phyloP scores from a whole-genome alignment of 2,888 invertebrate species.

The Agrochola litura region DNA sequence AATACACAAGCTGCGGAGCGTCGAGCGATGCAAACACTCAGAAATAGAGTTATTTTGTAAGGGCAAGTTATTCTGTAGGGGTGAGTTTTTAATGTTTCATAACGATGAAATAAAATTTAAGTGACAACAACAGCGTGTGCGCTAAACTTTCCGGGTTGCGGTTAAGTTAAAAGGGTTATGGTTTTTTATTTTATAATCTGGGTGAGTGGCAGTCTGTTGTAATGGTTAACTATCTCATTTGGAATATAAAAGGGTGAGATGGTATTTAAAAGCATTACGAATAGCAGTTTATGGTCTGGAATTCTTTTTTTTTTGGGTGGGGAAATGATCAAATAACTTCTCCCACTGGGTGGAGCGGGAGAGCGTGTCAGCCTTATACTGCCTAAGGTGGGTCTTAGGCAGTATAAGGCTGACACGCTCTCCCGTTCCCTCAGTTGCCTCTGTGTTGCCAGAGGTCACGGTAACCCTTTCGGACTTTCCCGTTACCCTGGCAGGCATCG shows the following conservation, averaged over 20 bases:
- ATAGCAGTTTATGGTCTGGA: neutral
- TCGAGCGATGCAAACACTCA: constrained; percentile 36
- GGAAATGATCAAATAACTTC: too few species aligned
- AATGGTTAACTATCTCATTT: constrained; percentile 23
- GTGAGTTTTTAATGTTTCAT: constrained; percentile 53
- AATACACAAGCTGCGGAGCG: constrained; percentile 45
- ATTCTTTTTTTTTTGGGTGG: too few species aligned
- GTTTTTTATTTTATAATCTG: constrained; percentile 55
- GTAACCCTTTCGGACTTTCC: too few species aligned
- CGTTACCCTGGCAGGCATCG: too few species aligned
- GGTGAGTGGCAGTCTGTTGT: constrained; percentile 27
- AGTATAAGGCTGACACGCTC: too few species aligned
- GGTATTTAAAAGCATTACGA: neutral
- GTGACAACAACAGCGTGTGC: constrained; percentile 45
- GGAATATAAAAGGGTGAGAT: neutral
- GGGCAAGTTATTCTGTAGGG: constrained; percentile 41
- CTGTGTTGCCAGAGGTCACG: too few species aligned
- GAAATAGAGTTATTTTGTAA: constrained; percentile 60
- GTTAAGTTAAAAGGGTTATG: constrained; percentile 44
- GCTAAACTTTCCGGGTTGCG: constrained; percentile 41
- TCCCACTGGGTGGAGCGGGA: too few species aligned
- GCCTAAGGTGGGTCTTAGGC: too few species aligned
- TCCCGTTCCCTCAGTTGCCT: too few species aligned
- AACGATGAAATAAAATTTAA: constrained; percentile 59
- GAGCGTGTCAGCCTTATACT: too few species aligned